Evolutionary conservation across 1,140 invertebrate genomes (phyloP), one percentile per base, ranked within the genome.

Genomic region (Drosophila setifemur): DNA sequence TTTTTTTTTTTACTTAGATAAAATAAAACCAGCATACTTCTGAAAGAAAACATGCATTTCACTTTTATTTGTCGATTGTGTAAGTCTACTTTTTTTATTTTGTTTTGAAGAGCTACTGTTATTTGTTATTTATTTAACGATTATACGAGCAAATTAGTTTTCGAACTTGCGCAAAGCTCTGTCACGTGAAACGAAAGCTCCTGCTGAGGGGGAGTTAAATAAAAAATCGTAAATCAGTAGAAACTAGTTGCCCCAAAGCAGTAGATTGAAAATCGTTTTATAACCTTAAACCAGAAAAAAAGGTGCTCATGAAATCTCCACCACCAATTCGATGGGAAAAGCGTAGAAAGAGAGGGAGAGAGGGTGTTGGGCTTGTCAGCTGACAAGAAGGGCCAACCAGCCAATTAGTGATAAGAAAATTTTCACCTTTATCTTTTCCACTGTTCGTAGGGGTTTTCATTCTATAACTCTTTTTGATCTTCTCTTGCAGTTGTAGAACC

Each of bases 171-270:
- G 29, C 25, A 81, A 87, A 87, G 82, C 82, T 86, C 45, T 67
- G 77, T 86, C 82, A 86, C 82, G 82, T 86, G 82, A 86, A 86
- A 60, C 47, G 37, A 86, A 86, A 86, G 82, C 82, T 86, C 64
- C 55, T 35, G 31, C 14, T 1, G 48, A 6, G 45, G 39, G 14
- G 49, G 47, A 72, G 71, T 72, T 68, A 45, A 61, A 33, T n/a
- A 69, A 70, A 16, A 18, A 50, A 43, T 35, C 29, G 42, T 18
- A 52, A 48, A 50, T 47, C 53, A 57, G 16, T 26, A 2, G 29
- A 58, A 63, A 42, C 8, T 63, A 40, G 12, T 48, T 14, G 43
- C 47, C n/a, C 0, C 2, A 14, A 1, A 18, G 53, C 7, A 33
- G 23, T 16, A 16, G 16, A 28, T 37, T 7, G 29, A 9, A 25